Percentiles rank a stretch among this genome's conserved stretches.
Conservation (phyloP, 2,888 invertebrate species). For the Corythucha ciliata region DNA sequence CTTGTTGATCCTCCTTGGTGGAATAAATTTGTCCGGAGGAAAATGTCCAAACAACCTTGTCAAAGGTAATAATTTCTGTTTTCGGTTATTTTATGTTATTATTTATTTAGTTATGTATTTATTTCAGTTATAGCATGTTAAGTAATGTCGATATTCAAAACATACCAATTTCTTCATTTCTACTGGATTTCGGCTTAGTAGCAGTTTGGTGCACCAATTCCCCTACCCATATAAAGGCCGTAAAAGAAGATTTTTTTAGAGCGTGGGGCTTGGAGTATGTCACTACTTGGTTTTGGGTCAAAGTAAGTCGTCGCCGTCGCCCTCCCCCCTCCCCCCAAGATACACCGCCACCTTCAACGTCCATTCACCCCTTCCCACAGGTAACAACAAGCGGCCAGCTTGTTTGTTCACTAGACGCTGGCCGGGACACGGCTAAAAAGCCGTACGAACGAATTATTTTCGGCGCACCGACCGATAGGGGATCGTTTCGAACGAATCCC, state of each 20-base stretch:
- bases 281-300: slow-evolving; percentile 81
- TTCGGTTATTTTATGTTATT: not conserved
- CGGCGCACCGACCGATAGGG: slow-evolving; percentile 43
- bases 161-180: slow-evolving; percentile 58
- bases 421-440: slow-evolving; percentile 58
- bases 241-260: slow-evolving; percentile 64
- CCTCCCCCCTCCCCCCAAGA: not conserved
- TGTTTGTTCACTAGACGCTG: slow-evolving; percentile 57
- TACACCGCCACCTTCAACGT: not conserved
- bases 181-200: slow-evolving; percentile 56
- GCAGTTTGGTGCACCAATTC: slow-evolving; percentile 92
- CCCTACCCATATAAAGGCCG: slow-evolving; percentile 54
- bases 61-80: slow-evolving; percentile 46
- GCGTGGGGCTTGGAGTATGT: slow-evolving; percentile 63
- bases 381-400: slow-evolving; percentile 59
- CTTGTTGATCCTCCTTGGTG: slow-evolving; percentile 94
- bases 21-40: slow-evolving; percentile 84
- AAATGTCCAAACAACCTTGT: slow-evolving; percentile 52
- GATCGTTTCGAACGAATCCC: slow-evolving; percentile 28
- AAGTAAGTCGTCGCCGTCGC: slow-evolving; percentile 46
- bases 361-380: slow-evolving; percentile 43
- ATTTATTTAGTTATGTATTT: slow-evolving; percentile 18
- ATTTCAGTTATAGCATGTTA: slow-evolving; percentile 66
- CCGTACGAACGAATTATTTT: slow-evolving; percentile 77
- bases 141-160: slow-evolving; percentile 60